Percentiles rank a stretch among this genome's conserved stretches.
phyloP scores from a whole-genome alignment of 2,888 invertebrate genomes.

The Augiades crinisus region DNA sequence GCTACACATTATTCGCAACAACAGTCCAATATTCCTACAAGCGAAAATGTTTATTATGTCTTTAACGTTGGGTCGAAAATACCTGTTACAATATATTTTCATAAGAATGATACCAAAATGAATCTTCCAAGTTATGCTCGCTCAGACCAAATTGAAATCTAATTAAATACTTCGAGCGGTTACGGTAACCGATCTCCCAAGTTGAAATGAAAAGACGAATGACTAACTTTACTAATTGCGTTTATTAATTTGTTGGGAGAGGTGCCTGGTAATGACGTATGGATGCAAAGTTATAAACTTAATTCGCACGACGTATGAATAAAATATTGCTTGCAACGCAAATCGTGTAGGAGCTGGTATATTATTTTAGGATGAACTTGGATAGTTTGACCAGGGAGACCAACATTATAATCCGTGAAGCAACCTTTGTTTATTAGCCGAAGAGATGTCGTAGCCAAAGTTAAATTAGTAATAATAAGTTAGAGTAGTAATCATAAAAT shows the following conservation, averaged over 20 bases:
- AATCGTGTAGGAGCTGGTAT: too few species aligned
- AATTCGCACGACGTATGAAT: too few species aligned
- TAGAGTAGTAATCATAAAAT: too few species aligned
- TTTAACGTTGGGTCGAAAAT: neutral
- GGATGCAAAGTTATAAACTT: too few species aligned
- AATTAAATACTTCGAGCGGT: slow-evolving; percentile 22
- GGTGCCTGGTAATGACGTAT: too few species aligned
- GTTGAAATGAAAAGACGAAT: slow-evolving; percentile 6
- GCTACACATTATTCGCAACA: neutral
- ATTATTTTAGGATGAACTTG: too few species aligned
- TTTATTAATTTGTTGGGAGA: slow-evolving; percentile 13
- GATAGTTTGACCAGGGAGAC: too few species aligned
- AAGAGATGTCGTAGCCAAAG: too few species aligned
- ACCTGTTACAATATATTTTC: neutral
- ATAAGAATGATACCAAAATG: slow-evolving; percentile 3
- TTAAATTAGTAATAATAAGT: too few species aligned
- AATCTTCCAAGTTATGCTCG: slow-evolving; percentile 19
- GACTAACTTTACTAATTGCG: slow-evolving; percentile 14
- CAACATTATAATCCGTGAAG: too few species aligned
- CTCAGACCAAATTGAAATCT: slow-evolving; percentile 18
- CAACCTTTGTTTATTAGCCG: too few species aligned
- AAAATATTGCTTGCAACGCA: too few species aligned
- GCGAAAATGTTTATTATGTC: neutral
- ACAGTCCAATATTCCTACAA: neutral
- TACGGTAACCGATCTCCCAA: slow-evolving; percentile 13